Evolutionary conservation across 2,797 vertebrate genomes (phyloP).

Genomic region (Sebastes goodei): DNA sequence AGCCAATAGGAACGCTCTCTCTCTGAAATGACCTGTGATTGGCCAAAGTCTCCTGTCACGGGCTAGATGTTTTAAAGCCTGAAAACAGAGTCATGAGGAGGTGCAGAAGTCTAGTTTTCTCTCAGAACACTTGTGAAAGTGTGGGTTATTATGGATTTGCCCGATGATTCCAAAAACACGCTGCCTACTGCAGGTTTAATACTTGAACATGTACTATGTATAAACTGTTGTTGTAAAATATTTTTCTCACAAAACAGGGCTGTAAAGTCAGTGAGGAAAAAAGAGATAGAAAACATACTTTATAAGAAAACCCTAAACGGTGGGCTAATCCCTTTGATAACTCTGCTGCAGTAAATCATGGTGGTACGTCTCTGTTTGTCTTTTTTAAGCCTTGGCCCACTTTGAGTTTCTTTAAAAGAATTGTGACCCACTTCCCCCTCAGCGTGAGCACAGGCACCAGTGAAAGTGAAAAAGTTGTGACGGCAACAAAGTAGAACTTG

Average conservation of each 20-base stretch:
- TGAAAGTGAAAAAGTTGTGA: slow-evolving; percentile 47
- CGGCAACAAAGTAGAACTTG: slow-evolving; percentile 3
- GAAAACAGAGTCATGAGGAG: no score
- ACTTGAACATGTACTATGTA: neutral
- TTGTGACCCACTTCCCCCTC: slow-evolving; percentile 49
- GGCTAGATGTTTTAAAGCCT: no score
- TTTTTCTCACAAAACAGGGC: accelerated
- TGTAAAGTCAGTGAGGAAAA: neutral
- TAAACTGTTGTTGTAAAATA: neutral
- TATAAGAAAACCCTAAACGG: neutral
- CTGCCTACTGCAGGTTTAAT: neutral
- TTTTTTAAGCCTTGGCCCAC: slow-evolving; percentile 52
- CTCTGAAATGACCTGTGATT: no score
- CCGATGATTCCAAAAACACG: no score
- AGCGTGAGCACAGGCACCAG: neutral
- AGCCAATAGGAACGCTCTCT: no score
- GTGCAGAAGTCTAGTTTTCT: no score
- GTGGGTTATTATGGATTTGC: no score
- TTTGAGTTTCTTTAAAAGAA: slow-evolving; percentile 41
- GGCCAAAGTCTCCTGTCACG: no score
- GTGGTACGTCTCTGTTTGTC: slow-evolving; percentile 28
- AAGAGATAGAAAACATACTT: neutral
- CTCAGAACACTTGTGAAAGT: no score
- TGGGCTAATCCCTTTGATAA: neutral
- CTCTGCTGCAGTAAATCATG: slow-evolving; percentile 12